Percentiles rank a stretch among this genome's conserved stretches.
These are phyloP conservation scores for Tetrapedia diversipes DNA, from an alignment of 2,888 invertebrate species.

Conservation along the genomic window DNA sequence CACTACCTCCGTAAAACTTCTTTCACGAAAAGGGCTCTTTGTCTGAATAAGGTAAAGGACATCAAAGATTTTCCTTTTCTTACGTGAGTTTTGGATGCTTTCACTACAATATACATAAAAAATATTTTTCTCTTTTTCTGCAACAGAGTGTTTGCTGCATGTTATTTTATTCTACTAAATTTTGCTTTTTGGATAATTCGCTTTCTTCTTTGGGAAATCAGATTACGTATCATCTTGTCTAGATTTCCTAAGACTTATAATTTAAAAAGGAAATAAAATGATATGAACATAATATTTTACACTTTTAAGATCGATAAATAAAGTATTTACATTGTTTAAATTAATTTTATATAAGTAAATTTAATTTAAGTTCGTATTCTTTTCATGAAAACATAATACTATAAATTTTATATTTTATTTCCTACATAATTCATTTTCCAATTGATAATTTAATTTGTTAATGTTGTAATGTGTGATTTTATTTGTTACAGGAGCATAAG, in stretches of 20 bases:
- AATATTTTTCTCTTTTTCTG: background rate
- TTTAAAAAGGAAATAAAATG: background rate
- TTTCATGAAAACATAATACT: background rate
- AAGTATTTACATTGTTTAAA: background rate
- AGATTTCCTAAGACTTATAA: conserved; percentile 9
- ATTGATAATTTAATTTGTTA: conserved; percentile 5
- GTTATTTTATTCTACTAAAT: conserved; percentile 3
- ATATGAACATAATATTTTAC: background rate
- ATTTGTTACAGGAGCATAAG: conserved; percentile 18
- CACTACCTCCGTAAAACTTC: conserved; percentile 65
- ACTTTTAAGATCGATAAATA: background rate
- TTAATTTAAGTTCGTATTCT: background rate
- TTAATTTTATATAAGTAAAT: conserved; percentile 2
- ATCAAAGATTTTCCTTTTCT: conserved; percentile 46
- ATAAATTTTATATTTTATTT: background rate
- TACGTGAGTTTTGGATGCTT: conserved; percentile 31
- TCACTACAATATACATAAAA: conserved; percentile 6
- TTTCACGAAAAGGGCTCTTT: conserved; percentile 56
- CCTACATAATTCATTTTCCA: background rate
- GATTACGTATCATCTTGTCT: conserved; percentile 24
- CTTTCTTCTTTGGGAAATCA: conserved; percentile 27
- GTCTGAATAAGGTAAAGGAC: conserved; percentile 47
- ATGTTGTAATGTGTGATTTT: conserved; percentile 5
- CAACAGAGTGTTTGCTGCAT: conserved; percentile 18
- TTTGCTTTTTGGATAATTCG: conserved; percentile 17